These are phyloP conservation scores for Campaea margaritaria DNA, from an alignment of 2,888 invertebrate species.

Conservation along the genomic window DNA sequence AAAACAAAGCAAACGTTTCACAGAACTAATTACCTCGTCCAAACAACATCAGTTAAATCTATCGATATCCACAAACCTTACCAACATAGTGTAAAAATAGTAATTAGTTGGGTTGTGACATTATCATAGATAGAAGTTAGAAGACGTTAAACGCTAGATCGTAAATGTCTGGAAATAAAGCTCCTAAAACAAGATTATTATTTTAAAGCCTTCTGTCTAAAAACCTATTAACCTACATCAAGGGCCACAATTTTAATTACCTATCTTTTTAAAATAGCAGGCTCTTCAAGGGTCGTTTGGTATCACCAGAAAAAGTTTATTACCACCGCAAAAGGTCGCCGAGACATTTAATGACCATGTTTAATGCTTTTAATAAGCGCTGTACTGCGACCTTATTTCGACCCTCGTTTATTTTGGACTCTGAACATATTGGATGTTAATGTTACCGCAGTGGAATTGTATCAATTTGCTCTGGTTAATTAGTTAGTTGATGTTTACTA, in stretches of 20 bases:
- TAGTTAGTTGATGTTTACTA: no score
- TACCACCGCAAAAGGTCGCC: slow-evolving; percentile 15
- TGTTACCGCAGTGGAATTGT: neutral
- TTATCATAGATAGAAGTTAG: no score
- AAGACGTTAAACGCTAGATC: no score
- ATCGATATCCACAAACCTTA: no score
- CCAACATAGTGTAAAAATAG: no score
- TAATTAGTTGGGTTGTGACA: no score
- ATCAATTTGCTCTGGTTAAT: no score
- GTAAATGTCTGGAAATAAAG: neutral
- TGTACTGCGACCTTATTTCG: slow-evolving; percentile 12
- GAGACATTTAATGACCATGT: slow-evolving; percentile 21
- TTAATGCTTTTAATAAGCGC: slow-evolving; percentile 21
- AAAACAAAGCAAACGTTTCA: no score
- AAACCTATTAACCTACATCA: slow-evolving; percentile 21
- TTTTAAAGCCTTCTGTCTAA: neutral
- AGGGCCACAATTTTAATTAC: slow-evolving; percentile 18
- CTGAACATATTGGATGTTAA: neutral
- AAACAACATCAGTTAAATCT: no score
- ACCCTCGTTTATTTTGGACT: slow-evolving; percentile 12
- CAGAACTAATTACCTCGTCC: no score
- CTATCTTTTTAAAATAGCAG: slow-evolving; percentile 21
- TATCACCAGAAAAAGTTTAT: slow-evolving; percentile 4
- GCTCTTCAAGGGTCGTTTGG: slow-evolving; percentile 25
- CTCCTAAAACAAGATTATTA: no score